Base-by-base conservation (phyloP, 2,797 vertebrate species). In the Peromyscus attwateri region DNA sequence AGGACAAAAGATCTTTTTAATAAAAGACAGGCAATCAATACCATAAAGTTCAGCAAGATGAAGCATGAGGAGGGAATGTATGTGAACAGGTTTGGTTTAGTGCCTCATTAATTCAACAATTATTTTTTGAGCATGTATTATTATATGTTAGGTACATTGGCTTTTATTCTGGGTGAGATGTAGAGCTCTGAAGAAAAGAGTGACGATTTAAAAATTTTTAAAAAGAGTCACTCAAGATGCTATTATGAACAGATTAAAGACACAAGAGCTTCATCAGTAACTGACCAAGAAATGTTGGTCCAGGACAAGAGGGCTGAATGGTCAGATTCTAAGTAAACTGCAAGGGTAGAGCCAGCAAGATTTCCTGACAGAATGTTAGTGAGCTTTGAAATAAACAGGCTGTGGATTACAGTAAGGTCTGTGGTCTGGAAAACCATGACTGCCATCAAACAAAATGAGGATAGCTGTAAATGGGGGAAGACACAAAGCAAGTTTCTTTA, bases 121-220 rank as follows among this genome's bases (percentile, higher is more conserved):
- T 46, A 89, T 34, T 64, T 68, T 25, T 71, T 79, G 73, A 91
- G 29, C 25, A 83, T 43, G 49, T 92, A 81, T 34, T 92, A 80
- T 34, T 55, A 68, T 14, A 82, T 40, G 3, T 66, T 77, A 68
- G 75, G 29, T 66, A 87, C 37, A 77, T 27, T 29, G 64, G 57
- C 40, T 92, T 92, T 75, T 81, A 92, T 83, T 83, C 73, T 93
- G n/a, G 87, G 62, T 88, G 52, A 92, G 88, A 89, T 75, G 37
- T 76, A 77, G 77, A 91, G 62, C 60, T 87, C 88, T 90, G 17
- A 93, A 73, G 68, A 81, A 84, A 77, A 81, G 29, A 93, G 62
- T n/a, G 25, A 40, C 12, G 52, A 95, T 46, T 82, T 82, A 29
- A 73, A 29, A 73, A 29, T 73, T 76, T 89, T 55, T 91, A 89